Conservation (phyloP, 2,113 vertebrate species). For the Pampusana beccarii region DNA sequence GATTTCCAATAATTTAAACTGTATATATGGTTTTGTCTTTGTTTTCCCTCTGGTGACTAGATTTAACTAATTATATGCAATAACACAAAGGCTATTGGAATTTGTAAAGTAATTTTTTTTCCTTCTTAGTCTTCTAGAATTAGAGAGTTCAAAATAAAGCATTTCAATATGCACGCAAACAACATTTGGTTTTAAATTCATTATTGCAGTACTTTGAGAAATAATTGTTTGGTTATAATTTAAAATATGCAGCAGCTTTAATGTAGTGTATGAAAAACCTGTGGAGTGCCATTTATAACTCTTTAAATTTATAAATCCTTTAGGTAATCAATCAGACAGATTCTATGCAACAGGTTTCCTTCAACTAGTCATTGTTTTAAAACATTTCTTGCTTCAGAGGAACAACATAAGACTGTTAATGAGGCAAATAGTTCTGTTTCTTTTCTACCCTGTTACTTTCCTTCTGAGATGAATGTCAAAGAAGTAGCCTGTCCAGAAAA, state of each 20-base stretch:
- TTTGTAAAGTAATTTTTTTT: background rate
- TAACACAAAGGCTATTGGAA: background rate
- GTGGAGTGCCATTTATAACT: background rate
- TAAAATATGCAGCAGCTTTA: background rate
- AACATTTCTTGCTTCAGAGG: background rate
- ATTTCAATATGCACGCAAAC: background rate
- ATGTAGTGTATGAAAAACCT: background rate
- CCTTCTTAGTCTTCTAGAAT: background rate
- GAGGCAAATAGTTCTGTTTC: background rate
- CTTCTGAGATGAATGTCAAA: background rate
- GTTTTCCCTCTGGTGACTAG: accelerated
- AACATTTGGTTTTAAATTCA: background rate
- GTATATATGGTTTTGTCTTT: no score
- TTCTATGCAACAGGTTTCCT: background rate
- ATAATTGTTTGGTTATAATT: background rate
- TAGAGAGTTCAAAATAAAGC: background rate
- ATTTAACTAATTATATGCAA: background rate
- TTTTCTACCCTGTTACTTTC: background rate
- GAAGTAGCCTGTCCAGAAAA: background rate
- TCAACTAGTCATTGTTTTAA: background rate
- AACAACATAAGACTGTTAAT: background rate
- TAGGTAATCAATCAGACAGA: background rate
- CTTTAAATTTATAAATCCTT: background rate
- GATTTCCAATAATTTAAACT: background rate
- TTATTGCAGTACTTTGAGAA: background rate